Conservation (phyloP, 2,797 vertebrate species). For the Thaleichthys pacificus region DNA sequence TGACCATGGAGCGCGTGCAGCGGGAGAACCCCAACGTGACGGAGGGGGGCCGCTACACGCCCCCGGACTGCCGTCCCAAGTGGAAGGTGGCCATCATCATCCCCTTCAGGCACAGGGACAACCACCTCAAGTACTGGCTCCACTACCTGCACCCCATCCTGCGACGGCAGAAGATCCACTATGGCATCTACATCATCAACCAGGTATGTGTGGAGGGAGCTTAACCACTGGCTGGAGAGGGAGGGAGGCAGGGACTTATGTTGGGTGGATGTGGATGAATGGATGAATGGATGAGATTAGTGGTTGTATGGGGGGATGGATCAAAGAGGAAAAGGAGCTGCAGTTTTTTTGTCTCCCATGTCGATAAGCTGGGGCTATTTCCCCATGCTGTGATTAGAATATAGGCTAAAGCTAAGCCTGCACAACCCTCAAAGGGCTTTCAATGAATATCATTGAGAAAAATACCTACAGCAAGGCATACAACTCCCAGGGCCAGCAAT, state of each 20-base stretch:
- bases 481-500: too few relatives aligned
- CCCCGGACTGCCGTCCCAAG: conserved; percentile 85
- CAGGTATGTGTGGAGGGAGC: conserved; percentile 76
- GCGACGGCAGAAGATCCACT: conserved; percentile 92
- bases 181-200: conserved; percentile 96
- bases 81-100: conserved; percentile 98
- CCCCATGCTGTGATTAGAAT: too few relatives aligned
- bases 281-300: background rate
- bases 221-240: too few relatives aligned
- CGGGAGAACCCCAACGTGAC: conserved; percentile 95
- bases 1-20: conserved; percentile 96
- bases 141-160: conserved; percentile 98
- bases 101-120: conserved; percentile 94
- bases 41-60: conserved; percentile 89
- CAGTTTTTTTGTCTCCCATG: too few relatives aligned
- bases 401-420: too few relatives aligned
- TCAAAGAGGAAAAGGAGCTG: too few relatives aligned
- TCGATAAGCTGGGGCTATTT: too few relatives aligned
- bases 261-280: background rate
- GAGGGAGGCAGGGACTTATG: background rate
- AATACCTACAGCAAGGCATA: too few relatives aligned
- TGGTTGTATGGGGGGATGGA: background rate
- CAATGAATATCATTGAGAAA: too few relatives aligned
- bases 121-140: conserved; percentile 98
- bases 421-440: too few relatives aligned